Conservation (phyloP, 2,797 vertebrate genomes). For the Lagodon rhomboides region DNA sequence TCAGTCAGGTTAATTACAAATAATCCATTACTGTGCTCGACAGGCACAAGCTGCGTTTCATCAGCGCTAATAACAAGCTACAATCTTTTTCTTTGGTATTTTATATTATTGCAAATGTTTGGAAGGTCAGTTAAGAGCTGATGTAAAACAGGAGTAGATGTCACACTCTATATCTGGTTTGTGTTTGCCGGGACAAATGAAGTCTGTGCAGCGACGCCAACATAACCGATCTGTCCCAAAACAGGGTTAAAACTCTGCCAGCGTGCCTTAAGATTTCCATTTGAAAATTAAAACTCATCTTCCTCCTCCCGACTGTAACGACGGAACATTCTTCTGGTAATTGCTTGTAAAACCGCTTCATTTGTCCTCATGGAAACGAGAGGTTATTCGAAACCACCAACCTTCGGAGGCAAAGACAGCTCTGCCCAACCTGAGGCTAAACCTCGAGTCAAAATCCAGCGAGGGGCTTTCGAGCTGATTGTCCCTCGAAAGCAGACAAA, state of each 20-base stretch:
- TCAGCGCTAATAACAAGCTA: background rate
- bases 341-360: conserved; percentile 37
- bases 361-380: conserved; percentile 32
- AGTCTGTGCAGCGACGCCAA: background rate
- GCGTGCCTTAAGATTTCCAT: conserved; percentile 17
- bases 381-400: conserved; percentile 34
- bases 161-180: no score
- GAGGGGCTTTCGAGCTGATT: background rate
- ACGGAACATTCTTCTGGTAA: conserved; percentile 43
- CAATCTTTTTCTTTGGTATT: background rate
- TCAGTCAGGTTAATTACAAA: background rate
- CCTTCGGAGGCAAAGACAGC: background rate
- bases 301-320: conserved; percentile 5
- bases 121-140: background rate
- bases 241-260: background rate
- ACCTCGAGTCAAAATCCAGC: conserved; percentile 1
- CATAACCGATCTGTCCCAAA: background rate
- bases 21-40: background rate
- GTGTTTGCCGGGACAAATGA: background rate
- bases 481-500: background rate
- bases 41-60: background rate
- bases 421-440: background rate
- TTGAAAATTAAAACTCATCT: conserved; percentile 27
- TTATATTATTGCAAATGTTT: background rate
- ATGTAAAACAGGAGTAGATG: background rate